A percentile compares a stretch with the other conserved stretches of the same genome.
These are phyloP conservation scores for Pegea sp. DNA, from an alignment of 23 tunicate species.

Conservation along the genomic window DNA sequence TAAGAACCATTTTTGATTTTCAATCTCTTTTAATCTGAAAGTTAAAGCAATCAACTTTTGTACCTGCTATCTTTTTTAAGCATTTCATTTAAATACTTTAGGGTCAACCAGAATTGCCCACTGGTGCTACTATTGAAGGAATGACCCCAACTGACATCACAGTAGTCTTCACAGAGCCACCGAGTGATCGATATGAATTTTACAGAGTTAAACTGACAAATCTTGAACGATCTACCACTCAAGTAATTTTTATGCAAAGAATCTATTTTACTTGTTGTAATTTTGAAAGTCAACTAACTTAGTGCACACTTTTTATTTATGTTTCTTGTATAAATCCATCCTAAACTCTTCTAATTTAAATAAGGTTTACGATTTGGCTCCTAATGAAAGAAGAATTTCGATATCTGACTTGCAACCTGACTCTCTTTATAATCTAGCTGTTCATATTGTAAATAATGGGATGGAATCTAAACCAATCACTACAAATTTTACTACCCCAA, in stretches of 20 bases:
- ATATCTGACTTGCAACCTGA: conserved; percentile 16
- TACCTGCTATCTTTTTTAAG: no score
- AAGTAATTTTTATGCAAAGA: no score
- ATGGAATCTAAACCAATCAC: conserved; percentile 15
- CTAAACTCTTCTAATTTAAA: not conserved
- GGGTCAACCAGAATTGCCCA: conserved; percentile 19
- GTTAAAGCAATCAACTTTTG: not conserved
- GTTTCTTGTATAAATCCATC: not conserved
- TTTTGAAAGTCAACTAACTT: no score
- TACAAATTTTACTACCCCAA: conserved; percentile 13
- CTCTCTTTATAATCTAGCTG: conserved; percentile 8
- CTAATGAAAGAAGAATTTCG: not conserved
- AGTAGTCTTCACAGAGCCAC: conserved; percentile 5
- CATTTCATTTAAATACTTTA: not conserved
- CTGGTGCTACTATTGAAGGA: not conserved
- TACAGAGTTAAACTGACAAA: conserved; percentile 4
- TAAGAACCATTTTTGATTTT: not conserved
- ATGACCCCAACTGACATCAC: conserved; percentile 1
- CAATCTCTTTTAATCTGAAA: not conserved
- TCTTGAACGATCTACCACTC: not conserved
- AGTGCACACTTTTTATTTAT: no score
- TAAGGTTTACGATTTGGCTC: not conserved
- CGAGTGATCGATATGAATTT: conserved; percentile 2
- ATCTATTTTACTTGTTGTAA: no score
- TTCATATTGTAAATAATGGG: conserved; percentile 6